phyloP scores from a whole-genome alignment of 2,113 vertebrate genomes.

The Dolichallabes microphthalmus region DNA sequence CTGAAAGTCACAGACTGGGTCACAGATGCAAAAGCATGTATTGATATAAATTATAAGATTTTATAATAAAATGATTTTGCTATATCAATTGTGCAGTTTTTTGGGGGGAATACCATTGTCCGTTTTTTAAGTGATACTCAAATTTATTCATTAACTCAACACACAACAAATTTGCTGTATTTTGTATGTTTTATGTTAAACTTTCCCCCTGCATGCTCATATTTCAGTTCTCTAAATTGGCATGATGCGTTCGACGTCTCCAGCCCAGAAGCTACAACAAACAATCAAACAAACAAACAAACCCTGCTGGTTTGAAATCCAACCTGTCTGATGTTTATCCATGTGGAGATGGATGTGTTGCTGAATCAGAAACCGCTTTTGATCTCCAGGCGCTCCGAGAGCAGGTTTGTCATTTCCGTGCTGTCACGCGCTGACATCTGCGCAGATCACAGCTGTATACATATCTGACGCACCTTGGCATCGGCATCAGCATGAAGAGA shows the following conservation, averaged over 20 bases:
- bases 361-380: slow-evolving; percentile 38
- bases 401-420: slow-evolving; percentile 43
- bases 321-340: slow-evolving; percentile 41
- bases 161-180: not conserved
- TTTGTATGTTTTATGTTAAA: not conserved
- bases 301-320: slow-evolving; percentile 4
- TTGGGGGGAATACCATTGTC: not conserved
- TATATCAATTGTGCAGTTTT: not conserved
- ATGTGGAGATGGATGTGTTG: slow-evolving; percentile 37
- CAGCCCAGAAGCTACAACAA: not conserved
- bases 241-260: not conserved
- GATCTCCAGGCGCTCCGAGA: slow-evolving; percentile 28
- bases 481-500: not conserved
- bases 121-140: not conserved
- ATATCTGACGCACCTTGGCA: slow-evolving; percentile 61
- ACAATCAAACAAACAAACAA: slow-evolving; percentile 8
- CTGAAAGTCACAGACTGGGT: not conserved
- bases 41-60: no score
- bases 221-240: not conserved
- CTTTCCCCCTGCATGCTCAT: not conserved
- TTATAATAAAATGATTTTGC: not conserved
- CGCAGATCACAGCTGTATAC: slow-evolving; percentile 64
- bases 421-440: slow-evolving; percentile 60
- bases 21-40: not conserved
- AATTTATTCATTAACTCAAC: no score